Percentiles rank a stretch among this genome's conserved stretches.
phyloP scores from a whole-genome alignment of 2,888 invertebrate genomes.

The Listrodromus nycthemerus region DNA sequence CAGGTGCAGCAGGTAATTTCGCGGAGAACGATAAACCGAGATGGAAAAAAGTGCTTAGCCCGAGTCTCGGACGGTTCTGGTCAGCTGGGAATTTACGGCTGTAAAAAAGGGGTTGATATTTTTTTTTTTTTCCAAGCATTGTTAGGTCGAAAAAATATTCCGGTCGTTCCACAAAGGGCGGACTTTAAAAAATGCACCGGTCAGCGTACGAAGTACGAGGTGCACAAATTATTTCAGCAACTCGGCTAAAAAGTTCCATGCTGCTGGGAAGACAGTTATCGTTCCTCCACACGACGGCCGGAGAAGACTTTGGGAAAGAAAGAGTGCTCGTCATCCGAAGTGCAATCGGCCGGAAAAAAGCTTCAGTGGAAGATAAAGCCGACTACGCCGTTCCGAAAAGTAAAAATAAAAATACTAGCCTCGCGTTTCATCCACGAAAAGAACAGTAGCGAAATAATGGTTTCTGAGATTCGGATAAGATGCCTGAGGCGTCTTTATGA shows the following conservation, averaged over 20 bases:
- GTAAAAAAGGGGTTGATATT: background rate
- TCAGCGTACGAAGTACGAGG: background rate
- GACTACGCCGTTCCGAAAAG: constrained; percentile 23
- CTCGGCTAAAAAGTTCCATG: background rate
- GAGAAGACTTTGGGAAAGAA: constrained; percentile 15
- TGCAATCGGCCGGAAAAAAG: constrained; percentile 2
- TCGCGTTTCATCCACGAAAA: background rate
- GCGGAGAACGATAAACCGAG: constrained; percentile 21
- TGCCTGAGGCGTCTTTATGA: constrained; percentile 50
- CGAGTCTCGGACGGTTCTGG: constrained; percentile 5
- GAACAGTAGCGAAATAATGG: background rate
- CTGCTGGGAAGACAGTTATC: background rate
- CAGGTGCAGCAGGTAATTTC: constrained; percentile 24
- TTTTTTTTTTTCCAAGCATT: background rate
- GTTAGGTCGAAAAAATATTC: background rate
- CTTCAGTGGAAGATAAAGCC: constrained; percentile 11
- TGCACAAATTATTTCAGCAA: constrained; percentile 10
- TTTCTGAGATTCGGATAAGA: constrained; percentile 37
- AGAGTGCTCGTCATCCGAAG: constrained; percentile 14
- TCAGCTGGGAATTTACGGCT: constrained; percentile 24
- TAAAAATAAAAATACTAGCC: background rate
- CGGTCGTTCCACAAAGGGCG: background rate
- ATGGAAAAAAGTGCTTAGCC: constrained; percentile 20
- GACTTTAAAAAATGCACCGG: background rate
- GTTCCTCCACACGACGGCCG: background rate